These are phyloP conservation scores for Ptilonorhynchus violaceus DNA, from an alignment of 2,113 vertebrate species.

Conservation along the genomic window DNA sequence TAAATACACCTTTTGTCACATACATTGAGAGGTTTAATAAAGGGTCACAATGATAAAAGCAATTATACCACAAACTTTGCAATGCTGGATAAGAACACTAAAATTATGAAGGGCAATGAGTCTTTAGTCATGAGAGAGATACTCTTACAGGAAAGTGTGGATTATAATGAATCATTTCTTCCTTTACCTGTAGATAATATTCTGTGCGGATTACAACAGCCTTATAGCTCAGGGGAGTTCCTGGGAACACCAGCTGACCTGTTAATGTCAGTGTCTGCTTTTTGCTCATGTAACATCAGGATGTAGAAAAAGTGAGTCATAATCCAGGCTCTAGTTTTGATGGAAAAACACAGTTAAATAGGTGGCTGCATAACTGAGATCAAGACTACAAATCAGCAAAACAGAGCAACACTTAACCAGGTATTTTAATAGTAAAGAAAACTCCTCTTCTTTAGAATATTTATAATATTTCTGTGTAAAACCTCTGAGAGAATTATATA, in stretches of 20 bases:
- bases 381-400: not conserved
- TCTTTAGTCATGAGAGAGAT: not conserved
- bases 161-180: not conserved
- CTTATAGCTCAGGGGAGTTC: not conserved
- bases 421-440: not conserved
- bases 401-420: not conserved
- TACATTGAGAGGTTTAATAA: not conserved
- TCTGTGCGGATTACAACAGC: not conserved
- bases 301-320: not conserved
- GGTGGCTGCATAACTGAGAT: not conserved
- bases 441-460: not conserved
- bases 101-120: not conserved
- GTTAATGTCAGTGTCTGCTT: not conserved
- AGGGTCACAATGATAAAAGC: not conserved
- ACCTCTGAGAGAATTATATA: not conserved
- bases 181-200: not conserved
- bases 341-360: not conserved
- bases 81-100: not conserved
- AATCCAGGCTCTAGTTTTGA: not conserved
- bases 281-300: not conserved
- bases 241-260: not conserved
- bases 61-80: not conserved
- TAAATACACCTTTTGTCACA: not conserved
- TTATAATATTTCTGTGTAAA: not conserved
- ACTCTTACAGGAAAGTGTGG: not conserved